Evolutionary conservation across 2,888 invertebrate species (phyloP).

Genomic region (Aricia artaxerxes): DNA sequence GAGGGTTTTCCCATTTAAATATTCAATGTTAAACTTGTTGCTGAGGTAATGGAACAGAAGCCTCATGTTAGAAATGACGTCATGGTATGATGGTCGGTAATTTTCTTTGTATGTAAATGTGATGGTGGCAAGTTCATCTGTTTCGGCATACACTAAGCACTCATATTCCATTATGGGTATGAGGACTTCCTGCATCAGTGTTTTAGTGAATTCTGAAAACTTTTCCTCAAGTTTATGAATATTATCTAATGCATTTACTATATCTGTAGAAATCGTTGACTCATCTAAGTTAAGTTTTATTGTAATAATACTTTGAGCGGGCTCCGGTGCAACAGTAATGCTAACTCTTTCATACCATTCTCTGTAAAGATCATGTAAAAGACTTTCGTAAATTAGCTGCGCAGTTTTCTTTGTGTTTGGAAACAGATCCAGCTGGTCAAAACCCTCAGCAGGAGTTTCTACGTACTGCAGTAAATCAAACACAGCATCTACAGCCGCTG

Average conservation of each 20-base stretch:
- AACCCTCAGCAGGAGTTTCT: constrained; percentile 69
- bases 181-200: constrained; percentile 80
- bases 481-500: constrained; percentile 75
- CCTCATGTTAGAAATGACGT: constrained; percentile 80
- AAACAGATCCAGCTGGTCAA: constrained; percentile 76
- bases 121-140: constrained; percentile 57
- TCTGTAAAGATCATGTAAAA: constrained; percentile 67
- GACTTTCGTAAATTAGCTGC: constrained; percentile 63
- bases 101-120: constrained; percentile 64
- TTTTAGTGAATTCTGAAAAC: constrained; percentile 79
- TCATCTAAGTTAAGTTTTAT: constrained; percentile 63
- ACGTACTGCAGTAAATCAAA: constrained; percentile 68
- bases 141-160: constrained; percentile 63
- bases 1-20: constrained; percentile 64
- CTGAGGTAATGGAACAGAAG: constrained; percentile 80
- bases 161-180: constrained; percentile 79
- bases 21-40: constrained; percentile 74
- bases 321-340: constrained; percentile 55
- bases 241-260: constrained; percentile 65
- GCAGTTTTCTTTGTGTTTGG: constrained; percentile 70
- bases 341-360: constrained; percentile 76
- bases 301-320: constrained; percentile 56
- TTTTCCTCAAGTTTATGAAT: constrained; percentile 66
- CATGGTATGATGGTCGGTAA: constrained; percentile 69
- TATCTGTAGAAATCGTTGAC: constrained; percentile 51